A percentile compares a stretch with the other conserved stretches of the same genome.
Conservation (phyloP, 2,113 vertebrate species). For the Amia ocellicauda region DNA sequence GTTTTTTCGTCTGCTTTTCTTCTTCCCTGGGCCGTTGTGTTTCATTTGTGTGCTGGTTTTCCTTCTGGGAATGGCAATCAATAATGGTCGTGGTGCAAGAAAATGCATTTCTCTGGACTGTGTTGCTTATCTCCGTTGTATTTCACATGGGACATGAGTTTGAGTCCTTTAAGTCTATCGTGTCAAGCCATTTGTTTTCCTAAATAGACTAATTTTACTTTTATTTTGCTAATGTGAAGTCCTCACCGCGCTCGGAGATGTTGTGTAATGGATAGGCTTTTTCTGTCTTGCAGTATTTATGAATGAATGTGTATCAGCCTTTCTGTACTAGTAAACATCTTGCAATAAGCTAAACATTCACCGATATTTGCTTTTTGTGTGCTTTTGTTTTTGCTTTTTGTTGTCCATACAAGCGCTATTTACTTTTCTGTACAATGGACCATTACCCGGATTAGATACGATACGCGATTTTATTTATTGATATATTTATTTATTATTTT, state of each 20-base stretch:
- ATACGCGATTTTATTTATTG: too few relatives aligned
- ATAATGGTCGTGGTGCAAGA: slow-evolving; percentile 57
- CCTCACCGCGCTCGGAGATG: not conserved
- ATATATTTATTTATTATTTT: slow-evolving; percentile 2
- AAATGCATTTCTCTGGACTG: slow-evolving; percentile 52
- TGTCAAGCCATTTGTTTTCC: slow-evolving; percentile 21
- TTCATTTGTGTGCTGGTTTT: slow-evolving; percentile 45
- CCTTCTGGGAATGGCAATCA: slow-evolving; percentile 68
- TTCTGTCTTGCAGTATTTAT: not conserved
- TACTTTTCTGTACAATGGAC: too few relatives aligned
- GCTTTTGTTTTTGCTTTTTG: too few relatives aligned
- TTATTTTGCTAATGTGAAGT: slow-evolving; percentile 27
- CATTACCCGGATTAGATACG: too few relatives aligned
- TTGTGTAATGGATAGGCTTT: slow-evolving; percentile 10
- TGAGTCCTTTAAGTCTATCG: slow-evolving; percentile 42
- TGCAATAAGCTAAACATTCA: too few relatives aligned
- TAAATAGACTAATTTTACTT: slow-evolving; percentile 36
- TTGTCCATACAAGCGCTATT: too few relatives aligned
- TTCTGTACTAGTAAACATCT: not conserved
- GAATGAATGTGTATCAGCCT: not conserved
- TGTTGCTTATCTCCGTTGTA: slow-evolving; percentile 44
- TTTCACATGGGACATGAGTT: slow-evolving; percentile 52
- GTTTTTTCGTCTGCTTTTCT: slow-evolving; percentile 23
- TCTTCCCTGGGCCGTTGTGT: slow-evolving; percentile 38
- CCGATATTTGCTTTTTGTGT: too few relatives aligned